Conservation (phyloP, 2,113 vertebrate genomes). For the Cryptotis parvus region DNA sequence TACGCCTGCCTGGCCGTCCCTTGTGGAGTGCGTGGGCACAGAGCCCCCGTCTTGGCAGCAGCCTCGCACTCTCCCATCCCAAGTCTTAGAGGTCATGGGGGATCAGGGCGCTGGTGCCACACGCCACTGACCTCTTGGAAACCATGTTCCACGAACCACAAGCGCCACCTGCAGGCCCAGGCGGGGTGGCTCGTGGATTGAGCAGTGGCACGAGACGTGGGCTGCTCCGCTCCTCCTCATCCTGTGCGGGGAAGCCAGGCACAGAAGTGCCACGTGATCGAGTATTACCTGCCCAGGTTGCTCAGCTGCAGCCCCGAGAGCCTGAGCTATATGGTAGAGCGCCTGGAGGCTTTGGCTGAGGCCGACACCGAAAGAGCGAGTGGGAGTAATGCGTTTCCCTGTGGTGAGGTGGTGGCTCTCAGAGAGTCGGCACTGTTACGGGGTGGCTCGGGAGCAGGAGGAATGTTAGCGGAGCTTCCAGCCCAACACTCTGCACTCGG, state of each 20-base stretch:
- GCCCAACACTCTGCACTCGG: too few relatives aligned
- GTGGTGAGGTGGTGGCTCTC: too few relatives aligned
- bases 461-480: too few relatives aligned
- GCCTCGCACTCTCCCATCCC: slow-evolving; percentile 90
- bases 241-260: slow-evolving; percentile 91
- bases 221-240: slow-evolving; percentile 92
- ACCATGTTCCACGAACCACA: slow-evolving; percentile 95
- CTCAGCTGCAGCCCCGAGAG: slow-evolving; percentile 94
- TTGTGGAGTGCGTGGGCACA: slow-evolving; percentile 93
- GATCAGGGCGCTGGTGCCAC: slow-evolving; percentile 95
- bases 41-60: slow-evolving; percentile 88
- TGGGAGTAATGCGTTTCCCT: too few relatives aligned
- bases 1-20: slow-evolving; percentile 91
- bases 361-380: too few relatives aligned
- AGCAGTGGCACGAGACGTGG: slow-evolving; percentile 93
- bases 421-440: too few relatives aligned
- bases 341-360: slow-evolving; percentile 90
- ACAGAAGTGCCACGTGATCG: slow-evolving; percentile 94
- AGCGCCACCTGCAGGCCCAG: slow-evolving; percentile 85
- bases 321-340: slow-evolving; percentile 93
- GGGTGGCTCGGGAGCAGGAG: too few relatives aligned
- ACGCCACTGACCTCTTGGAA: slow-evolving; percentile 95
- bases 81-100: slow-evolving; percentile 92
- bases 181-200: slow-evolving; percentile 86
- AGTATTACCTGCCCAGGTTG: slow-evolving; percentile 96